Conservation (phyloP, 2,888 invertebrate genomes). For the Lymantria monacha region DNA sequence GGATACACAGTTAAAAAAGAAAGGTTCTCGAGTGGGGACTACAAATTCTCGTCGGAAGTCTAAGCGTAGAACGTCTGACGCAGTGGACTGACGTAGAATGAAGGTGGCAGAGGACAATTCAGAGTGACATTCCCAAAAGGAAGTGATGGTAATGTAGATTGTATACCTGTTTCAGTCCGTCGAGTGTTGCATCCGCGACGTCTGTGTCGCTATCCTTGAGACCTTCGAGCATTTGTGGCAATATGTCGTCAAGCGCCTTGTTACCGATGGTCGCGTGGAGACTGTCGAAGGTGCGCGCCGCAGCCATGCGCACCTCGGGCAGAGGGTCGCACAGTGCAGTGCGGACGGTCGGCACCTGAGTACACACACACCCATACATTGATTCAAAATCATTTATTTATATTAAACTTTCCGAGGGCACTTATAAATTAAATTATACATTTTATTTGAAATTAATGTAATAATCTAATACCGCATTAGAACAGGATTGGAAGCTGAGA, state of each 20-base stretch:
- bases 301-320: constrained; percentile 95
- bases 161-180: constrained; percentile 92
- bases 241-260: constrained; percentile 97
- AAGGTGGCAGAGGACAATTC: too few species aligned
- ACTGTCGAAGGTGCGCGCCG: constrained; percentile 98
- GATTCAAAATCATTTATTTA: background rate
- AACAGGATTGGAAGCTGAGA: too few species aligned
- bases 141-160: too few species aligned
- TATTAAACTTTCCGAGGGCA: constrained; percentile 41
- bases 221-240: constrained; percentile 92
- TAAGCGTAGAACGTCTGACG: too few species aligned
- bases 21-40: too few species aligned
- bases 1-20: too few species aligned
- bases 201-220: constrained; percentile 89
- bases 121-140: too few species aligned
- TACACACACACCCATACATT: background rate
- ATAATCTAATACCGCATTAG: too few species aligned
- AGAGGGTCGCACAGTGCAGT: constrained; percentile 96
- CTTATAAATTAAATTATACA: too few species aligned
- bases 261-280: constrained; percentile 96
- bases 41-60: too few species aligned
- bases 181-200: constrained; percentile 94
- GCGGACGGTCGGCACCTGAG: constrained; percentile 91
- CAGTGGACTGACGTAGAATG: too few species aligned
- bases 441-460: too few species aligned